Percentiles rank a stretch among this genome's conserved stretches.
phyloP scores from a whole-genome alignment of 2,888 invertebrate species.

The Synergus laeviventris region DNA sequence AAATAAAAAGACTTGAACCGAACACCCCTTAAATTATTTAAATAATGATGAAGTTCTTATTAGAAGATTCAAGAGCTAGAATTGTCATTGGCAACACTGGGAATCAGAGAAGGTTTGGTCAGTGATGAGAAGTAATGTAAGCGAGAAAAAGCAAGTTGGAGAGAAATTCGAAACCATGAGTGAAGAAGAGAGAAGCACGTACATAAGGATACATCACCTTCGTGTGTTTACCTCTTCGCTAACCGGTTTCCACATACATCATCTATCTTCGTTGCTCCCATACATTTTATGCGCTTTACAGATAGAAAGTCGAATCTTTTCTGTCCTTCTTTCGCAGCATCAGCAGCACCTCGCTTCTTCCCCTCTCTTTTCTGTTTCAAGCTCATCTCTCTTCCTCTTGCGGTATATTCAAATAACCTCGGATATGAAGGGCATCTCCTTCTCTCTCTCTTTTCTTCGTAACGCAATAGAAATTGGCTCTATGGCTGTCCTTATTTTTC shows the following conservation, averaged over 20 bases:
- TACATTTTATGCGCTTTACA: background rate
- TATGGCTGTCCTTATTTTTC: background rate
- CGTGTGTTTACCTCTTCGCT: slow-evolving; percentile 66
- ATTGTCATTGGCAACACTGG: slow-evolving; percentile 3
- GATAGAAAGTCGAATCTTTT: slow-evolving; percentile 40
- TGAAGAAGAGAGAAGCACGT: background rate
- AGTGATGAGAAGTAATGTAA: too few relatives aligned
- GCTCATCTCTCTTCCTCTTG: background rate
- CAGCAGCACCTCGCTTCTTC: slow-evolving; percentile 25
- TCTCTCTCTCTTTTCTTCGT: slow-evolving; percentile 32
- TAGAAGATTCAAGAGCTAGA: too few relatives aligned
- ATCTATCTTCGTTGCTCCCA: slow-evolving; percentile 43
- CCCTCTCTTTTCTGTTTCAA: background rate
- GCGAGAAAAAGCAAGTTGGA: too few relatives aligned
- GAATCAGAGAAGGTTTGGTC: too few relatives aligned
- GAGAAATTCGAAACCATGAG: too few relatives aligned
- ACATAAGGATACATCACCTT: slow-evolving; percentile 4
- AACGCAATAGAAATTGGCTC: slow-evolving; percentile 15
- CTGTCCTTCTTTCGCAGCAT: slow-evolving; percentile 40
- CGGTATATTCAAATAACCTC: slow-evolving; percentile 11
- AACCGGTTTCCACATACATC: slow-evolving; percentile 66
- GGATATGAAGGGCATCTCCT: slow-evolving; percentile 16
- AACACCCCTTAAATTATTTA: too few relatives aligned
- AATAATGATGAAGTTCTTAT: too few relatives aligned
- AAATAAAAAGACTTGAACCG: too few relatives aligned